These are phyloP conservation scores for Aphidius ervi DNA, from an alignment of 1,140 invertebrate genomes.

Conservation along the genomic window DNA sequence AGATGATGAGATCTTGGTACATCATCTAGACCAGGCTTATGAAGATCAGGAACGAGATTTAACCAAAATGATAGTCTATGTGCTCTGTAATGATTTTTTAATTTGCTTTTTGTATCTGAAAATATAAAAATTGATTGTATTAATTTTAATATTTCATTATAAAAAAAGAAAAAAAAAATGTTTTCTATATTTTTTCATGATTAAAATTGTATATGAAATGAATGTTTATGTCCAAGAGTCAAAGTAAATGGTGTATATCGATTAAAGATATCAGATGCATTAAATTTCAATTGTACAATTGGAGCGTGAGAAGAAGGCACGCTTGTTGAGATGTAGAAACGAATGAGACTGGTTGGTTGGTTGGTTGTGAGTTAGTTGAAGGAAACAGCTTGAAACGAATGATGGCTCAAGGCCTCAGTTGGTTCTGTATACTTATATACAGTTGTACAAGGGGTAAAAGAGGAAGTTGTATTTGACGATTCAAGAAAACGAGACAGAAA, in stretches of 20 bases:
- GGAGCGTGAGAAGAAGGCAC: constrained; percentile 17
- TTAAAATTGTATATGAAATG: constrained; percentile 4
- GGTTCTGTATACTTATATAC: too few relatives aligned
- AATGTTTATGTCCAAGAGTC: neutral
- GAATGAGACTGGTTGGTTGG: constrained; percentile 4
- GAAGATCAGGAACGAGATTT: constrained; percentile 92
- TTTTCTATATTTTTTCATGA: neutral
- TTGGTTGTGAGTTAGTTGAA: constrained; percentile 2
- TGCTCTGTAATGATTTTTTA: constrained; percentile 92
- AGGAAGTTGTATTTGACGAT: neutral
- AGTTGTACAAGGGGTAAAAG: neutral
- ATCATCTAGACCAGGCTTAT: constrained; percentile 80
- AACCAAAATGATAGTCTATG: constrained; percentile 94
- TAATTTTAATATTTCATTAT: neutral
- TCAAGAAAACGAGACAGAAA: constrained; percentile 4
- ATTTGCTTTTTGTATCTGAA: constrained; percentile 79
- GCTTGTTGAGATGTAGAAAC: constrained; percentile 3
- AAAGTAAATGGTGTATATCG: neutral
- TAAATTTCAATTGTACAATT: constrained; percentile 15
- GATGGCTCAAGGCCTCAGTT: neutral
- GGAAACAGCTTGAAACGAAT: neutral
- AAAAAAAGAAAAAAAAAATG: neutral
- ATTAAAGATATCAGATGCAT: neutral
- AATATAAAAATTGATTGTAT: constrained; percentile 15
- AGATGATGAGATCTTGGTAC: constrained; percentile 83